Percentiles rank a stretch among this genome's conserved stretches.
Evolutionary conservation across 2,797 vertebrate species (phyloP).

Genomic region (Platalea minor): DNA sequence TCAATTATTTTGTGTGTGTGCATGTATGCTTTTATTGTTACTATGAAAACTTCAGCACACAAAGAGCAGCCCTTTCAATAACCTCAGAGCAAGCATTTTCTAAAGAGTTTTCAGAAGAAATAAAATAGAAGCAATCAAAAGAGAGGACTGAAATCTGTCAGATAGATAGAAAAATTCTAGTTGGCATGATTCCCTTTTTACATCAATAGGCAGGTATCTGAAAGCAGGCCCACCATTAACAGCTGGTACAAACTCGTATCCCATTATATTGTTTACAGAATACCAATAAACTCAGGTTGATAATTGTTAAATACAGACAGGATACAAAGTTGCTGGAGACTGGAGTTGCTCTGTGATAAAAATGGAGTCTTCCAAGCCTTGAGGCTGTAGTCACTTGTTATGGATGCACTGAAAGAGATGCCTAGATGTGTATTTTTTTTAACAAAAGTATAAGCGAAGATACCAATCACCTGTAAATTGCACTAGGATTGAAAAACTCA

Average conservation of each 20-base stretch:
- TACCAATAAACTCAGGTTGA: neutral
- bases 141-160: neutral
- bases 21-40: neutral
- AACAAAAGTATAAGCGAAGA: neutral
- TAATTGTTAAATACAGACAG: neutral
- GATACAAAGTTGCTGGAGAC: neutral
- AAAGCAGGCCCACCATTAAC: neutral
- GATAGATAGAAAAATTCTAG: neutral
- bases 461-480: neutral
- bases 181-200: neutral
- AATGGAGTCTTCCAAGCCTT: neutral
- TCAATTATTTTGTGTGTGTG: neutral
- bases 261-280: neutral
- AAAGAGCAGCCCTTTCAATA: neutral
- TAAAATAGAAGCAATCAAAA: neutral
- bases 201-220: neutral
- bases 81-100: neutral
- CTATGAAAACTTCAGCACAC: neutral
- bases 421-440: neutral
- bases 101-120: slow-evolving; percentile 4
- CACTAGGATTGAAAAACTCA: neutral
- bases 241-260: neutral
- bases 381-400: neutral
- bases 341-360: neutral
- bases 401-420: neutral